These are phyloP conservation scores for Pachyramphus minor DNA, from an alignment of 2,113 vertebrate genomes.

Conservation along the genomic window DNA sequence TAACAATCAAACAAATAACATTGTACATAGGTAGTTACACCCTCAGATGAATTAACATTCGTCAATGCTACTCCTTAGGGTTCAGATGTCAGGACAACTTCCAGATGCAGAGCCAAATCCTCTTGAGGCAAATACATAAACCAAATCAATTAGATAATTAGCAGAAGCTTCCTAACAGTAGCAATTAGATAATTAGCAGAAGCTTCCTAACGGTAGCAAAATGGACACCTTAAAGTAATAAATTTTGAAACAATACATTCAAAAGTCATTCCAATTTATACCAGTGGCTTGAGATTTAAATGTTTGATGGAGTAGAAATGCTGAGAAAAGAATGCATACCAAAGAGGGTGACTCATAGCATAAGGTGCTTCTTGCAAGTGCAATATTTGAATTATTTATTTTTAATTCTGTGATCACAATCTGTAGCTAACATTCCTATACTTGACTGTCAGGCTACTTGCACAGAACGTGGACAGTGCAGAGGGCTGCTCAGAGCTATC, in stretches of 20 bases:
- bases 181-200: too few species aligned
- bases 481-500: conserved; percentile 18
- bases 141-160: neutral
- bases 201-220: neutral
- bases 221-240: neutral
- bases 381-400: neutral
- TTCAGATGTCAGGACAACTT: neutral
- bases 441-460: neutral
- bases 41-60: neutral
- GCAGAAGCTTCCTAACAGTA: neutral
- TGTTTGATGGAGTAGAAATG: neutral
- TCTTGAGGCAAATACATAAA: neutral
- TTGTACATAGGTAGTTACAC: neutral
- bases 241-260: neutral
- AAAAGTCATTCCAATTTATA: neutral
- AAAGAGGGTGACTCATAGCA: neutral
- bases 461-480: neutral
- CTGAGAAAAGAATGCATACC: neutral
- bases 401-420: neutral
- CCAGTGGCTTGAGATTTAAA: neutral
- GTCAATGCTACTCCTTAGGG: neutral
- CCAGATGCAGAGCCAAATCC: neutral
- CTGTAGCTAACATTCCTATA: neutral
- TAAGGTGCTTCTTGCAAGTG: neutral
- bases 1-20: neutral